A percentile compares a stretch with the other conserved stretches of the same genome.
Evolutionary conservation across 2,888 invertebrate genomes (phyloP).

Genomic region (Latrodectus elegans): DNA sequence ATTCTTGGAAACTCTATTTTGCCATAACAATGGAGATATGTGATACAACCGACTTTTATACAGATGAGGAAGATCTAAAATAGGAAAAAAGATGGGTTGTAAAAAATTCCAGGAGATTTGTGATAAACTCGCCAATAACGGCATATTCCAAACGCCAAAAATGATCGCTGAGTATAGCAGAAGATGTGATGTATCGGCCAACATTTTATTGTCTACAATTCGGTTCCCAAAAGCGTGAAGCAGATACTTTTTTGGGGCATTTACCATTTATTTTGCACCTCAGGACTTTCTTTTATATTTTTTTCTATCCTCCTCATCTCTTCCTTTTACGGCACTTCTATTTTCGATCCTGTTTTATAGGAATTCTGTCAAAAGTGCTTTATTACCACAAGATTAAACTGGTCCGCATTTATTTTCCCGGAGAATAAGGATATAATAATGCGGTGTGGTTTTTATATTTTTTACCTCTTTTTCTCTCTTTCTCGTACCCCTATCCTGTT

Average conservation of each 20-base stretch:
- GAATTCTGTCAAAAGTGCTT: conserved; percentile 69
- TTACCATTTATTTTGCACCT: conserved; percentile 67
- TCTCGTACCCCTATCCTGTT: conserved; percentile 23
- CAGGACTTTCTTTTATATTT: neutral
- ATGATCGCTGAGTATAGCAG: conserved; percentile 30
- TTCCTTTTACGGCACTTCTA: conserved; percentile 63
- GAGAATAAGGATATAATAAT: conserved; percentile 68
- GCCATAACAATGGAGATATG: neutral
- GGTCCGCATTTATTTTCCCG: conserved; percentile 66
- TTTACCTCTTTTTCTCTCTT: conserved; percentile 20
- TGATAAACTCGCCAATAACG: conserved; percentile 46
- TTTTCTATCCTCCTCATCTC: conserved; percentile 11
- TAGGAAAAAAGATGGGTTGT: neutral
- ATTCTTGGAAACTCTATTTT: too few species aligned
- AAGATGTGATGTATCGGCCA: conserved; percentile 59
- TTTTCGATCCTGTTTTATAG: conserved; percentile 67
- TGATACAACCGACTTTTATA: neutral
- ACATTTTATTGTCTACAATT: conserved; percentile 69
- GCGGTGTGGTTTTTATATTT: conserved; percentile 56
- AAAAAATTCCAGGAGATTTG: neutral
- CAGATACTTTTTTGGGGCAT: conserved; percentile 65
- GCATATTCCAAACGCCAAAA: conserved; percentile 15
- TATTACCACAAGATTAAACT: conserved; percentile 68
- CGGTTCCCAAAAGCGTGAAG: conserved; percentile 62
- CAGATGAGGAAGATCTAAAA: neutral